Evolutionary conservation across 2,797 vertebrate species (phyloP), one percentile per base, ranked within the genome.

Genomic region (Falco concolor): DNA sequence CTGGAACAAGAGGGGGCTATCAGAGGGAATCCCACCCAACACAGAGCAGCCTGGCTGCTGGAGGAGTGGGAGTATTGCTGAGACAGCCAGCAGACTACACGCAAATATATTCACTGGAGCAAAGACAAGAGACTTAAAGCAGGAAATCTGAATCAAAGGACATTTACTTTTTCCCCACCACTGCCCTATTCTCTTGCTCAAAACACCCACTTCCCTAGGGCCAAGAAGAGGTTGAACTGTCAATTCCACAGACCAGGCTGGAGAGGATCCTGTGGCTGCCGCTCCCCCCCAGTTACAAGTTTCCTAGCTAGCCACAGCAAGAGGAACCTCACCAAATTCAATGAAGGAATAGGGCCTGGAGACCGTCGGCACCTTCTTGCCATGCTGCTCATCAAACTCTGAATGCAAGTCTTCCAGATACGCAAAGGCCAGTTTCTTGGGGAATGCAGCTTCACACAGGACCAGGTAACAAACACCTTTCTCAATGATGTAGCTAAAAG

Each of bases 281-380:
- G 32, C 42, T 68, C 10, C 25, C 27, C 65, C 50, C 68, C 25
- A n/a, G 16, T 20, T 76, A 64, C 24, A 67, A 34, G 9, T 27
- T 89, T 83, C 70, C 38, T 40, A 69, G 49, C 36, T 24, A 92
- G 45, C 27, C 60, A 81, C 17, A 42, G 54, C 24, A 88, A 52
- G 44, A 84, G 70, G 44, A 54, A 80, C 32, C 98, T 98, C 95
- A 99, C 99, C 99, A 95, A 99, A 99, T 93, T 99, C 99, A 88
- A 99, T 99, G 97, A 99, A 99, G 96, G 99, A 99, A 91, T 99
- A 99, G 8, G 99, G 99, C 89, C 99, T 98, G 88, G 99, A 99
- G 21, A 99, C 99, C 0, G 99, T 99, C 2, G 98, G 98, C 82
- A 99, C 99, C 95, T 98, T 99, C 98, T 99, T 99, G 78, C 99